A percentile compares a stretch with the other conserved stretches of the same genome.
Evolutionary conservation across 2,888 invertebrate genomes (phyloP).

Genomic region (Ectemnius continuus): DNA sequence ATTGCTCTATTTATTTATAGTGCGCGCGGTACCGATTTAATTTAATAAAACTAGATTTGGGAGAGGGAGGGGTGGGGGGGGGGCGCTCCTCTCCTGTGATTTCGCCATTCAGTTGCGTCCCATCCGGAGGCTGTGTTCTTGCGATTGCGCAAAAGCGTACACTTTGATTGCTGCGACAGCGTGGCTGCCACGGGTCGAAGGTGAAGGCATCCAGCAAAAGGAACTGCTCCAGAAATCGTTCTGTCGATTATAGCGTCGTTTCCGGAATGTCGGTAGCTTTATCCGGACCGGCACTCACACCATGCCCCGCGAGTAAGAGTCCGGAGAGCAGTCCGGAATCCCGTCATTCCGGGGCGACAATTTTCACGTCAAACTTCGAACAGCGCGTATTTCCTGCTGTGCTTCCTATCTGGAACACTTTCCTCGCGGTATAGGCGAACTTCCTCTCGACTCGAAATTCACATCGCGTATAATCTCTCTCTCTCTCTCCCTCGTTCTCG

Average conservation of each 20-base stretch:
- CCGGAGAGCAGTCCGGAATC: conserved; percentile 15
- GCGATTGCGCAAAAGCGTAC: too few species aligned
- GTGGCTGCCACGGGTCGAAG: too few species aligned
- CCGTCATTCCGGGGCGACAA: conserved; percentile 31
- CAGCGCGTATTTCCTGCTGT: conserved; percentile 23
- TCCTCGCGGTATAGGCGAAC: conserved; percentile 28
- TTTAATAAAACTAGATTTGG: too few species aligned
- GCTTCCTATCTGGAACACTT: conserved; percentile 33
- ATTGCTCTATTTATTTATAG: too few species aligned
- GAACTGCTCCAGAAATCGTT: conserved; percentile 27
- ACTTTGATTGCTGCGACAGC: too few species aligned
- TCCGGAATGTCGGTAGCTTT: conserved; percentile 25
- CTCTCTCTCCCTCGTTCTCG: background rate
- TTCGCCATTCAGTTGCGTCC: too few species aligned
- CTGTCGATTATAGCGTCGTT: conserved; percentile 36
- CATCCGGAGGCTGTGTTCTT: too few species aligned
- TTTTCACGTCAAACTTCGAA: conserved; percentile 37
- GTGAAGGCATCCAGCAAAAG: background rate
- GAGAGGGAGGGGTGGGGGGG: too few species aligned
- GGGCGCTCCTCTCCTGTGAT: too few species aligned
- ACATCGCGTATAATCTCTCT: conserved; percentile 19
- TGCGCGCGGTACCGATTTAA: too few species aligned
- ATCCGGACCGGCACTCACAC: conserved; percentile 5
- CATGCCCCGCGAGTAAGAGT: too few species aligned
- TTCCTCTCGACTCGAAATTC: conserved; percentile 34